These are phyloP conservation scores for Diaphora mendica DNA, from an alignment of 2,888 invertebrate species.

Conservation along the genomic window DNA sequence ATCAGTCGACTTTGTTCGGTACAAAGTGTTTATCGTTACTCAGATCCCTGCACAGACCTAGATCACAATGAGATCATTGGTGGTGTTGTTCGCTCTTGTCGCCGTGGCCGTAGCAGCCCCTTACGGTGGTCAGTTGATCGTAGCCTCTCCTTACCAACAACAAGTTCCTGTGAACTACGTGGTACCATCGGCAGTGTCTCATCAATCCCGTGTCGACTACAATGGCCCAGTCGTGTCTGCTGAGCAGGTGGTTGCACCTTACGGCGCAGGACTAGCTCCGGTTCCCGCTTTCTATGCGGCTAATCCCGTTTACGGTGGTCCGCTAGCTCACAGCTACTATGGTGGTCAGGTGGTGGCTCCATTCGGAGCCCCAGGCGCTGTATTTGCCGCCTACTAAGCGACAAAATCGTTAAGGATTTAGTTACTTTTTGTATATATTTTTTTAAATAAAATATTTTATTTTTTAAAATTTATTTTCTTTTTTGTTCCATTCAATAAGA, in stretches of 20 bases:
- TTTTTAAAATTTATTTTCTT: not conserved
- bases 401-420: constrained; percentile 47
- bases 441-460: not conserved
- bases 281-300: constrained; percentile 55
- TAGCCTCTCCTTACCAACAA: constrained; percentile 44
- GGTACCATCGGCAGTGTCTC: constrained; percentile 62
- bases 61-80: constrained; percentile 75
- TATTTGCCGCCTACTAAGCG: constrained; percentile 50
- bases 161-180: constrained; percentile 49
- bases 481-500: not conserved
- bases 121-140: constrained; percentile 56
- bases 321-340: constrained; percentile 59
- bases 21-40: constrained; percentile 70
- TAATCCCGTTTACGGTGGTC: constrained; percentile 58
- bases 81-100: constrained; percentile 76
- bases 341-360: constrained; percentile 42
- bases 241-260: constrained; percentile 49
- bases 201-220: constrained; percentile 77
- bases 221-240: constrained; percentile 44
- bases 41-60: constrained; percentile 71
- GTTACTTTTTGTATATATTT: constrained; percentile 9
- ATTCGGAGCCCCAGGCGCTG: constrained; percentile 52
- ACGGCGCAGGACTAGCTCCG: not conserved
- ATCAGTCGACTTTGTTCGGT: constrained; percentile 70
- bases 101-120: constrained; percentile 64